These are phyloP conservation scores for Samia ricini DNA, from an alignment of 1,140 invertebrate species.

Conservation along the genomic window DNA sequence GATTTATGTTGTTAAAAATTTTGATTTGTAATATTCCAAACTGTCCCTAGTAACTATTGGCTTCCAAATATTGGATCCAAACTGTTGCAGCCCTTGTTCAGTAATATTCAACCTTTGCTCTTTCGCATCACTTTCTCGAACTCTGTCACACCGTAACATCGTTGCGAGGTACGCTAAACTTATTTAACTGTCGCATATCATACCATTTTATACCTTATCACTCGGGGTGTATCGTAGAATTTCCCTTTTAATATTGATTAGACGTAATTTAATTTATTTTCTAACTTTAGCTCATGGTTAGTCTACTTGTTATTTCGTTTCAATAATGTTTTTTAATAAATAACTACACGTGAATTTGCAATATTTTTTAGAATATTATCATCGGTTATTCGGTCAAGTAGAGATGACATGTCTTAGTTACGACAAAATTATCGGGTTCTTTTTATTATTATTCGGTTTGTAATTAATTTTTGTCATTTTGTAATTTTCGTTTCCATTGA, in stretches of 20 bases:
- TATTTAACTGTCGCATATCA: constrained; percentile 21
- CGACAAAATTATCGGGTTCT: no score
- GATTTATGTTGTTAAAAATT: no score
- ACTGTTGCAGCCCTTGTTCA: constrained; percentile 10
- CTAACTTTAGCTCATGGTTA: background rate
- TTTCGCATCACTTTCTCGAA: constrained; percentile 50
- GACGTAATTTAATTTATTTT: background rate
- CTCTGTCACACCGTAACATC: constrained; percentile 48
- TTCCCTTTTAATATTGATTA: background rate
- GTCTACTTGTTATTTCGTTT: no score
- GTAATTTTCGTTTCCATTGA: no score
- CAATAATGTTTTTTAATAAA: no score
- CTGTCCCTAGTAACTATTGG: background rate
- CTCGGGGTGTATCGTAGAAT: background rate
- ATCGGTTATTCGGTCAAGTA: no score
- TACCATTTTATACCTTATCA: constrained; percentile 36
- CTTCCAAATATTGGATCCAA: constrained; percentile 24
- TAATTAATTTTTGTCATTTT: no score
- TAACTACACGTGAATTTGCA: no score
- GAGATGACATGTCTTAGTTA: no score
- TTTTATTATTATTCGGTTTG: no score
- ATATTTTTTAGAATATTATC: no score
- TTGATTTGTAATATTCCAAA: no score
- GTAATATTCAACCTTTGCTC: constrained; percentile 28
- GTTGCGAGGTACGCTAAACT: constrained; percentile 42